A percentile compares a stretch with the other conserved stretches of the same genome.
Evolutionary conservation across 2,888 invertebrate genomes (phyloP).

Genomic region (Pardosa pseudoannulata): DNA sequence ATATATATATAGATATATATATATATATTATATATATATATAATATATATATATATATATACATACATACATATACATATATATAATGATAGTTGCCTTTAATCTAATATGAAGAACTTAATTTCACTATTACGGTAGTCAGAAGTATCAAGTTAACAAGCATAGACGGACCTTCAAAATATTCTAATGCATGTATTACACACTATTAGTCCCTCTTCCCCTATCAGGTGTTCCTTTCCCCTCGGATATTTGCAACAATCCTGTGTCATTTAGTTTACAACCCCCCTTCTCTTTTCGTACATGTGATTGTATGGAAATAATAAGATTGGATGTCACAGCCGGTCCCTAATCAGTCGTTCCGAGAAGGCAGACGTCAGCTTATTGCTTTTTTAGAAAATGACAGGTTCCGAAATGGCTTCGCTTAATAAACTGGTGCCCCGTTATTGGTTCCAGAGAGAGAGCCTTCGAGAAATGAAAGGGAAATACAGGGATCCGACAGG

Average conservation of each 20-base stretch:
- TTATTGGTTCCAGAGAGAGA: not conserved
- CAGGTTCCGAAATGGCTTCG: constrained; percentile 6
- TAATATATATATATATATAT: too few species aligned
- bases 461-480: constrained; percentile 2
- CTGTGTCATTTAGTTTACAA: constrained; percentile 9
- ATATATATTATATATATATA: too few species aligned
- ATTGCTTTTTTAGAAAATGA: constrained; percentile 17
- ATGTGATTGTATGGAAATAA: constrained; percentile 13
- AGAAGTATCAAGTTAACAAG: too few species aligned
- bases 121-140: too few species aligned
- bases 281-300: not conserved
- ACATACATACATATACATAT: too few species aligned
- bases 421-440: not conserved
- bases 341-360: constrained; percentile 7
- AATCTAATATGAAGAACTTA: too few species aligned
- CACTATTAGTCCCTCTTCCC: too few species aligned
- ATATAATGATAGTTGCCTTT: too few species aligned
- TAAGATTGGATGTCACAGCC: constrained; percentile 12
- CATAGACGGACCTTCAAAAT: too few species aligned
- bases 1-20: too few species aligned
- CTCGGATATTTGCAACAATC: not conserved
- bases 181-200: too few species aligned
- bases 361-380: constrained; percentile 1
- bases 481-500: not conserved
- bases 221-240: not conserved